Evolutionary conservation across 2,797 vertebrate genomes (phyloP).

Genomic region (Manis pentadactyla): DNA sequence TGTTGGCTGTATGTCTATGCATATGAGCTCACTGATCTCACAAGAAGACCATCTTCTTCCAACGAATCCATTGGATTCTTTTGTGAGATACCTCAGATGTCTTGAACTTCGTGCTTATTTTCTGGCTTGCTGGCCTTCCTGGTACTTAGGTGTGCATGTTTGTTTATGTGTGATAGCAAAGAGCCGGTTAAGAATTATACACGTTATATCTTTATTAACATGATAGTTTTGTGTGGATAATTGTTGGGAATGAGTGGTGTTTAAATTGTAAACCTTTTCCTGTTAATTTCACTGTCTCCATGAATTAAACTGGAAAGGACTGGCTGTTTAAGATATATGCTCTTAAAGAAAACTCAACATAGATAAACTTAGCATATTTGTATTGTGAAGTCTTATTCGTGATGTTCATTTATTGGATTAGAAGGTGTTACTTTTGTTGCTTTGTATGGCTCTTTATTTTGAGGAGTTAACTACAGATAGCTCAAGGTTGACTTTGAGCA

Average conservation of each 20-base stretch:
- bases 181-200: slow-evolving; percentile 30
- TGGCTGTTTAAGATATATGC: neutral
- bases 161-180: slow-evolving; percentile 16
- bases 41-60: slow-evolving; percentile 1
- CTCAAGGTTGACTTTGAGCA: neutral
- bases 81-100: neutral
- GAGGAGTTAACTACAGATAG: slow-evolving; percentile 18
- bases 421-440: slow-evolving; percentile 25
- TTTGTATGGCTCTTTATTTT: slow-evolving; percentile 49
- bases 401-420: neutral
- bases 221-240: neutral
- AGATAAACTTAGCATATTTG: slow-evolving; percentile 37
- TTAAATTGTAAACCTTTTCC: neutral
- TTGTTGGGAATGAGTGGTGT: neutral
- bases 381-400: slow-evolving; percentile 3
- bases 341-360: neutral
- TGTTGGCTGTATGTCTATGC: neutral
- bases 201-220: neutral
- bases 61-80: neutral
- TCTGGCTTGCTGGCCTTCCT: neutral
- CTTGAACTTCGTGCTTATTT: neutral
- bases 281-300: neutral
- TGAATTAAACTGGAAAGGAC: slow-evolving; percentile 12
- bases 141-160: neutral
- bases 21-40: neutral